phyloP scores from a whole-genome alignment of 2,888 invertebrate genomes.

The Salticus scenicus region DNA sequence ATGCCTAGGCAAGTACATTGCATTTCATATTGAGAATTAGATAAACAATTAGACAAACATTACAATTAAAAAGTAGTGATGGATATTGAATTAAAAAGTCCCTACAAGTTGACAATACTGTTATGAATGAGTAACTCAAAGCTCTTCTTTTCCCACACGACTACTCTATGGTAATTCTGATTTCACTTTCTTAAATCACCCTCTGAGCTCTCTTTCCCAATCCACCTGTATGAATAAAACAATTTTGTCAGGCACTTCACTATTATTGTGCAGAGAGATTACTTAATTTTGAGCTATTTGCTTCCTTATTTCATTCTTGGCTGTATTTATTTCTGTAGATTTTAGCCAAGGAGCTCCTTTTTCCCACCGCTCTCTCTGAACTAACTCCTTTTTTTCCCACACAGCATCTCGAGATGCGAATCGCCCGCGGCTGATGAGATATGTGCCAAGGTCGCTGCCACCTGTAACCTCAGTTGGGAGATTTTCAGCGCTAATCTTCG shows the following conservation, averaged over 20 bases:
- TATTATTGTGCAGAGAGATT: not conserved
- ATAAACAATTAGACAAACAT: too few species aligned
- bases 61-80: too few species aligned
- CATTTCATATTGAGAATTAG: too few species aligned
- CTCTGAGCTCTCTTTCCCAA: not conserved
- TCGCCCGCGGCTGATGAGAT: conserved; percentile 20
- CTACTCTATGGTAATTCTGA: not conserved
- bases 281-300: not conserved
- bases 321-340: not conserved
- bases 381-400: conserved; percentile 25
- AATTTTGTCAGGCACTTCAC: not conserved
- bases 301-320: conserved; percentile 1
- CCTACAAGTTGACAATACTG: too few species aligned
- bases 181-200: not conserved
- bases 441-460: conserved; percentile 59
- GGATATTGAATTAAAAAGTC: too few species aligned
- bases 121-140: too few species aligned
- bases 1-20: too few species aligned
- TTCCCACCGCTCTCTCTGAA: not conserved
- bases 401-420: conserved; percentile 30
- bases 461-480: conserved; percentile 35
- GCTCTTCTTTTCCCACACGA: not conserved
- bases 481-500: not conserved
- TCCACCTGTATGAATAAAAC: not conserved
- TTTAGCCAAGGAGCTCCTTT: not conserved